phyloP scores from a whole-genome alignment of 2,888 invertebrate genomes.

The Patella caerulea region DNA sequence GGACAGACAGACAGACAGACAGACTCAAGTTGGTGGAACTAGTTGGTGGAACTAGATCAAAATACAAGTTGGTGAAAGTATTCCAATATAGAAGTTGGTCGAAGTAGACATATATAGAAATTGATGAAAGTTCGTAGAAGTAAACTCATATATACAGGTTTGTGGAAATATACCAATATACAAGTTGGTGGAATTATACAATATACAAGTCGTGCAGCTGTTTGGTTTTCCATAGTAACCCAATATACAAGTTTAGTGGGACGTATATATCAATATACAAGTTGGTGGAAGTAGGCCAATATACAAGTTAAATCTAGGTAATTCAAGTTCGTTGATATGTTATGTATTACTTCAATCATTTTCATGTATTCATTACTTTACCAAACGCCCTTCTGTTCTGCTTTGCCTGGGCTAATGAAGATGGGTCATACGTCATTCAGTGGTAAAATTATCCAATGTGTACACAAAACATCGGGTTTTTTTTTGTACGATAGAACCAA shows the following conservation, averaged over 20 bases:
- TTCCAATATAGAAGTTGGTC: neutral
- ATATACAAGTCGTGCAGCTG: constrained; percentile 11
- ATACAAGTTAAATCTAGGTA: too few relatives aligned
- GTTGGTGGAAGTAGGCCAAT: neutral
- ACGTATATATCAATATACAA: neutral
- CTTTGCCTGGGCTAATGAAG: too few relatives aligned
- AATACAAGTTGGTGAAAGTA: constrained; percentile 14
- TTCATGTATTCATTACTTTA: too few relatives aligned
- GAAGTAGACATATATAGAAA: neutral
- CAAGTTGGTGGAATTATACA: neutral
- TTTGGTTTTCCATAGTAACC: constrained; percentile 3
- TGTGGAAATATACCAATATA: neutral
- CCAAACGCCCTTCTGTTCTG: too few relatives aligned
- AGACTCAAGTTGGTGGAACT: neutral
- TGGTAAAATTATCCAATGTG: too few relatives aligned
- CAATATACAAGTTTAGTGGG: neutral
- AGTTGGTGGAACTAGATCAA: constrained; percentile 13
- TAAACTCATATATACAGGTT: neutral
- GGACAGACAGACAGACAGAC: constrained; percentile 12
- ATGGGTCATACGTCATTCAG: too few relatives aligned
- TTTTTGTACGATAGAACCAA: too few relatives aligned
- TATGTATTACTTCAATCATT: too few relatives aligned
- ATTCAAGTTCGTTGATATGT: too few relatives aligned
- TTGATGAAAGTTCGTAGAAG: neutral
- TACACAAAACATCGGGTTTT: too few relatives aligned